Conservation (phyloP, 1,140 invertebrate species). For the Gryon sp. region DNA sequence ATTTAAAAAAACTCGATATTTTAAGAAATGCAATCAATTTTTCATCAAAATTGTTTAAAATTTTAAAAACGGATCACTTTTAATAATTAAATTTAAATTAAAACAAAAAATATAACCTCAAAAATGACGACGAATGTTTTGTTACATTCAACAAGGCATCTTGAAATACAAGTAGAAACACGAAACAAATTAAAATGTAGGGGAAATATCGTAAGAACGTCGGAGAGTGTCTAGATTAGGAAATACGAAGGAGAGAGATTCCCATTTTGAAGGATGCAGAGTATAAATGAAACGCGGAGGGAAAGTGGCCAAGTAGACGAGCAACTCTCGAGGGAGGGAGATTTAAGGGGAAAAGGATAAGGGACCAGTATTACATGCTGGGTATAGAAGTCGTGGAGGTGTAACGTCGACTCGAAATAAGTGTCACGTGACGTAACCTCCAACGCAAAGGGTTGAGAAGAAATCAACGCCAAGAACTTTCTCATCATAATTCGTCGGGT, state of each 20-base stretch:
- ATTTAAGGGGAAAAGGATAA: constrained; percentile 49
- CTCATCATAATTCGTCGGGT: not conserved
- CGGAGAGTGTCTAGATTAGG: constrained; percentile 37
- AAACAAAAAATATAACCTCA: too few species aligned
- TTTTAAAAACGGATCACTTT: too few species aligned
- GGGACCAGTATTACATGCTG: constrained; percentile 71
- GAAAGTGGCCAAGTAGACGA: constrained; percentile 45
- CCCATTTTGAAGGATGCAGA: constrained; percentile 46
- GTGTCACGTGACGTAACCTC: constrained; percentile 78
- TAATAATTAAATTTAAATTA: too few species aligned
- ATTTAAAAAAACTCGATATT: too few species aligned
- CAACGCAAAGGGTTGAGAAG: constrained; percentile 76
- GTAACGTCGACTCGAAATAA: constrained; percentile 77
- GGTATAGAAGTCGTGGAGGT: constrained; percentile 67
- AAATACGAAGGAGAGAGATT: constrained; percentile 30
- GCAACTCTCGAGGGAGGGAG: constrained; percentile 11
- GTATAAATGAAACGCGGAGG: constrained; percentile 30
- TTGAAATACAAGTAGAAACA: not conserved
- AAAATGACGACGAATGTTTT: too few species aligned
- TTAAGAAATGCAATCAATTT: too few species aligned
- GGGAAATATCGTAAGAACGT: constrained; percentile 33
- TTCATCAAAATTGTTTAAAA: too few species aligned
- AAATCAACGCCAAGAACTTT: constrained; percentile 43
- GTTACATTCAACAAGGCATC: too few species aligned
- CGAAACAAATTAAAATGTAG: constrained; percentile 34